Conservation (phyloP, 2,113 vertebrate species). For the Hippopotamus amphibius region DNA sequence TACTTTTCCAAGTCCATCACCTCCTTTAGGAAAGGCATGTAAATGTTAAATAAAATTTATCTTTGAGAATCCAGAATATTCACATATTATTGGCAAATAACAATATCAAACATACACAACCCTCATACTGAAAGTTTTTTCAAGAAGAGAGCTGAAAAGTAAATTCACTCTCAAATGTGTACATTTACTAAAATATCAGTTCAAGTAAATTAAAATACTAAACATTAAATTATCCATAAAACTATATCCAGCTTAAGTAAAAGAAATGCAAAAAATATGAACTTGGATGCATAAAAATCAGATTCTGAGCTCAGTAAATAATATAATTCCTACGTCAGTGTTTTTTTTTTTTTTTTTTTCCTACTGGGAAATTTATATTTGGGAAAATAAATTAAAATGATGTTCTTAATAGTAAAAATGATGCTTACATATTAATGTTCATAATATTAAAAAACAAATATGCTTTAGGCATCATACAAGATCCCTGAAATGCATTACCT, state of each 20-base stretch:
- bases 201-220: not conserved
- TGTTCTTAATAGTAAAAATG: not conserved
- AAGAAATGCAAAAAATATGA: not conserved
- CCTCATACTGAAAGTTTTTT: not conserved
- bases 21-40: not conserved
- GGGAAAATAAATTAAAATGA: not conserved
- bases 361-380: not conserved
- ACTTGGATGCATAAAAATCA: not conserved
- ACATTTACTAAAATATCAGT: not conserved
- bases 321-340: not conserved
- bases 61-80: not conserved
- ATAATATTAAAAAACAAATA: not conserved
- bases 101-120: not conserved
- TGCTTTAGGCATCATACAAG: not conserved
- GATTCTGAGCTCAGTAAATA: not conserved
- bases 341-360: not conserved
- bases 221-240: not conserved
- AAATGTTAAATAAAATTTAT: not conserved
- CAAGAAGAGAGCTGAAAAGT: not conserved
- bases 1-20: not conserved
- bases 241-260: not conserved
- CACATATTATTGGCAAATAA: not conserved
- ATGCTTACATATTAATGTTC: not conserved
- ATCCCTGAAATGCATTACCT: not conserved
- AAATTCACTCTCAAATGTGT: not conserved